Evolutionary conservation across 2,113 vertebrate species (phyloP).

Genomic region (Ascaphus truei): DNA sequence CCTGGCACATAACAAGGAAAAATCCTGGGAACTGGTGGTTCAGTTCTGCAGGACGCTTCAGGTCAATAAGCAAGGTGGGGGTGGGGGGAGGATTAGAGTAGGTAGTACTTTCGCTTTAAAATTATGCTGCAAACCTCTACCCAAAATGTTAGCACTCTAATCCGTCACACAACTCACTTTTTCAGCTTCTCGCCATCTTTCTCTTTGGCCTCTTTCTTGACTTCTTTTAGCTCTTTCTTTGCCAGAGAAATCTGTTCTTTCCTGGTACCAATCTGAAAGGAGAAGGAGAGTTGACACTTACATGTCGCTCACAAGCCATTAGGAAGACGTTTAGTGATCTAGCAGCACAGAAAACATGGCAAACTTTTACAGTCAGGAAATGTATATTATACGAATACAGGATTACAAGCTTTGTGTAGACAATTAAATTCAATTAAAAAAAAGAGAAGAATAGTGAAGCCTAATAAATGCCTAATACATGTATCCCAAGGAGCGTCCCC

Average conservation of each 20-base stretch:
- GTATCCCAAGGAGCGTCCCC: no score
- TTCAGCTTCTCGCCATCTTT: slow-evolving; percentile 45
- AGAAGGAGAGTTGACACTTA: background rate
- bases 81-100: no score
- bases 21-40: no score
- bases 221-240: slow-evolving; percentile 57
- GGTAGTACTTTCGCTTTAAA: background rate
- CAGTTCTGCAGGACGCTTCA: no score
- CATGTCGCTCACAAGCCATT: background rate
- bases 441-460: no score
- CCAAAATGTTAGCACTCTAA: background rate
- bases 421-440: no score
- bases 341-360: no score
- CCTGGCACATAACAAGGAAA: no score
- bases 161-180: slow-evolving; percentile 35
- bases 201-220: slow-evolving; percentile 56
- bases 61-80: no score
- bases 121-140: background rate
- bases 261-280: slow-evolving; percentile 49
- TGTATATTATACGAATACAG: background rate
- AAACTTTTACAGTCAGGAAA: background rate
- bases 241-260: slow-evolving; percentile 55
- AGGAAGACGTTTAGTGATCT: no score
- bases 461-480: no score
- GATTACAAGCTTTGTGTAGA: no score